Evolutionary conservation across 2,113 vertebrate genomes (phyloP).

Genomic region (Cettia cetti): DNA sequence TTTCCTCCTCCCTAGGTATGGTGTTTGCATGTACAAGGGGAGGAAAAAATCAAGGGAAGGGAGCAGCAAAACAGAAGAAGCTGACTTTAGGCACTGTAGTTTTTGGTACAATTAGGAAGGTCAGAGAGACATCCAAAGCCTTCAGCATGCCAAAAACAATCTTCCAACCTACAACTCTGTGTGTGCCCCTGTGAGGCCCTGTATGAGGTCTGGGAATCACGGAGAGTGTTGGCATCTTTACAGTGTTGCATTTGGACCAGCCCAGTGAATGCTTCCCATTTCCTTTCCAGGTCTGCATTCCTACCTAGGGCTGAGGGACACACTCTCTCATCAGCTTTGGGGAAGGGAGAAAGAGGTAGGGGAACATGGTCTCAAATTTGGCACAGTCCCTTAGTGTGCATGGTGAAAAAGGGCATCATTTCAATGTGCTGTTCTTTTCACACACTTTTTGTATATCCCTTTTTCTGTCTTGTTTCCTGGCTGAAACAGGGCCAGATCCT

Average conservation of each 20-base stretch:
- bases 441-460: background rate
- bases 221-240: background rate
- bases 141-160: background rate
- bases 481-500: background rate
- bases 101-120: background rate
- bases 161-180: background rate
- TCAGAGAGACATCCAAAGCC: background rate
- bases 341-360: background rate
- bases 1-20: background rate
- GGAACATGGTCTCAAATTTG: background rate
- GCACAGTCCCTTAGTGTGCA: background rate
- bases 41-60: background rate
- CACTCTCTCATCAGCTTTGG: rapidly evolving
- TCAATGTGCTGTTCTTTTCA: background rate
- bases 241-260: background rate
- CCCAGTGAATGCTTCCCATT: background rate
- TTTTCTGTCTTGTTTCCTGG: background rate
- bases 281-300: background rate
- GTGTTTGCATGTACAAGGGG: background rate
- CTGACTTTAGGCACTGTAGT: rapidly evolving
- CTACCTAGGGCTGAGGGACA: background rate
- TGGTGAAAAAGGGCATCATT: background rate
- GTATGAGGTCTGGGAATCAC: background rate
- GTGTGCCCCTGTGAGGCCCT: background rate
- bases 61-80: background rate